phyloP scores from a whole-genome alignment of 1,140 invertebrate species.

The Laodelphax striatellus region DNA sequence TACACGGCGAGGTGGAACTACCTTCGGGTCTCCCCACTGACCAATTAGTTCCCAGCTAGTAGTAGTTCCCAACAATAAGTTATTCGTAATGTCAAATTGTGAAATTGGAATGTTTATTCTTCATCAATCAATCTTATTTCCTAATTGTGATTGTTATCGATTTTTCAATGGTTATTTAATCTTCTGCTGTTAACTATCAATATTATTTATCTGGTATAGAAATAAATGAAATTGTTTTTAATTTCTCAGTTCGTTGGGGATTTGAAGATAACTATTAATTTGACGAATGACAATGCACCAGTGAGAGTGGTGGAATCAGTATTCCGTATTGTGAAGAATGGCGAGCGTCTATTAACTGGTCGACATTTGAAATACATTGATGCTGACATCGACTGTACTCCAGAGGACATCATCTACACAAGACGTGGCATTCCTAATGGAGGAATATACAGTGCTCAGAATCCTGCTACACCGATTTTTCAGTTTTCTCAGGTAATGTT shows the following conservation, averaged over 20 bases:
- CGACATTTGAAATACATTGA: conserved; percentile 70
- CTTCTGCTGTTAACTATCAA: no score
- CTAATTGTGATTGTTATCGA: no score
- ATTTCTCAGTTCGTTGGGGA: conserved; percentile 68
- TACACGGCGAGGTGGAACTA: no score
- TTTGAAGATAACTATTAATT: conserved; percentile 61
- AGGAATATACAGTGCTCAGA: conserved; percentile 48
- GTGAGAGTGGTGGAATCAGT: conserved; percentile 54
- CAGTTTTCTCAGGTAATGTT: conserved; percentile 55
- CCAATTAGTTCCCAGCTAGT: no score
- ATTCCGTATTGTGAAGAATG: conserved; percentile 73
- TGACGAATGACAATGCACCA: conserved; percentile 87
- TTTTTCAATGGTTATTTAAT: no score
- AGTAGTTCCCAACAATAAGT: no score
- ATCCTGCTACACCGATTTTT: conserved; percentile 45
- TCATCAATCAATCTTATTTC: no score
- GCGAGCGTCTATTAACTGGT: conserved; percentile 60
- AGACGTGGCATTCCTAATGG: conserved; percentile 67
- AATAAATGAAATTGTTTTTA: no score
- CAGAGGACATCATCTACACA: conserved; percentile 68
- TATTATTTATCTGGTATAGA: no score
- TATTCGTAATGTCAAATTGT: no score
- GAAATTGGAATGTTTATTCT: no score
- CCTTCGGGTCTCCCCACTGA: no score
- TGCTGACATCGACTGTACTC: conserved; percentile 68